Base-by-base conservation (phyloP, 2,113 vertebrate genomes). In the Xyliphius kryptos region DNA sequence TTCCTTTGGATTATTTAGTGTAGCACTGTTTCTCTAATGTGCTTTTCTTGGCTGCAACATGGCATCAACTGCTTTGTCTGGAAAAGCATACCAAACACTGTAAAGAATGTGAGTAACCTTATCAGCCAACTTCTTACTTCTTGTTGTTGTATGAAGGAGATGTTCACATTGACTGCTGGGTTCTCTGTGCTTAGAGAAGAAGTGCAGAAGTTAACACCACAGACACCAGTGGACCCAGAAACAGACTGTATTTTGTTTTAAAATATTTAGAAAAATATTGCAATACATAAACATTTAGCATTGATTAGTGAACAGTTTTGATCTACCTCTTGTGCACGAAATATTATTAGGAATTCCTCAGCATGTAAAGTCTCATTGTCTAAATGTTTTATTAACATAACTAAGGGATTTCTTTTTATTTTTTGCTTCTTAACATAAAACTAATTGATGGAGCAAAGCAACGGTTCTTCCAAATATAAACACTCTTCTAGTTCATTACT, bases 1-100 rank as follows among this genome's bases (percentile, higher is more conserved):
- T 66, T 1, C 7, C 57, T 67, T 77, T 52, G 63, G 43, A 50
- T 60, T 72, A 67, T 68, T 58, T 58, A 50, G 67, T 76, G 66
- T 60, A 60, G 76, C 66, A 66, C 76, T 61, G 65, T 54, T 68
- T 37, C 46, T 71, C 52, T 55, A 70, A 67, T 62, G 49, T 80
- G 75, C 66, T 80, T 76, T 62, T 69, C 67, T 80, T 82, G 78
- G 83, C 74, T 52, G 36, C 50, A 57, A 46, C 9, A 21, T 41
- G 26, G 54, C 26, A 71, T 79, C 63, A 77, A 63, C 61, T 75
- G 70, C 71, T 78, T 47, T 74, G 66, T 60, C 61, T 74, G 66
- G 63, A 74, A 56, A 69, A 71, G 63, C 59, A 74, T 21, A 66
- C 46, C 7, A 6, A 75, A 71, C 53, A 66, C 49, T 58, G 61